These are phyloP conservation scores for Glaucidium brasilianum DNA, from an alignment of 2,113 vertebrate species.

Conservation along the genomic window DNA sequence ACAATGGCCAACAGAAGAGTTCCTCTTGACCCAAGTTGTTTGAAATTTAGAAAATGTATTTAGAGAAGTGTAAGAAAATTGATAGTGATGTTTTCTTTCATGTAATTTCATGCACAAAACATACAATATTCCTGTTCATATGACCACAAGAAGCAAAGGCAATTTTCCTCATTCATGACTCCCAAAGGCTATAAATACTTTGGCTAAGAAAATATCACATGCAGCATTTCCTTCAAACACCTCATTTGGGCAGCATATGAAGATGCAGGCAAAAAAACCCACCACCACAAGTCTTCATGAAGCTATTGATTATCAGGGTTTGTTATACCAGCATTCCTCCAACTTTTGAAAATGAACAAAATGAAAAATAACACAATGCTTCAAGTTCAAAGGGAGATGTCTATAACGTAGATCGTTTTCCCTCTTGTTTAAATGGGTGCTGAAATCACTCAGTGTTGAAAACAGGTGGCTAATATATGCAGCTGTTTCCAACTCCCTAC, in stretches of 20 bases:
- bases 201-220: background rate
- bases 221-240: background rate
- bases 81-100: background rate
- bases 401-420: fast-evolving
- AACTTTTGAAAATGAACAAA: background rate
- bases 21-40: background rate
- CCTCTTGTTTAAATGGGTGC: background rate
- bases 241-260: background rate
- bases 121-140: background rate
- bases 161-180: background rate
- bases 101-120: background rate
- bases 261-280: background rate
- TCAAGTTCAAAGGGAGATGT: background rate
- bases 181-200: background rate
- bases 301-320: background rate
- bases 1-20: background rate
- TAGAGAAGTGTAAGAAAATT: background rate
- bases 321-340: background rate
- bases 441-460: background rate
- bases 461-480: background rate
- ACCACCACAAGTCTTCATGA: background rate
- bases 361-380: background rate
- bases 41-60: background rate
- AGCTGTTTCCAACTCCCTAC: background rate
- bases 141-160: background rate